Percentiles rank a stretch among this genome's conserved stretches.
Evolutionary conservation across 1,140 invertebrate genomes (phyloP).

Genomic region (Ceratosolen fusciceps): DNA sequence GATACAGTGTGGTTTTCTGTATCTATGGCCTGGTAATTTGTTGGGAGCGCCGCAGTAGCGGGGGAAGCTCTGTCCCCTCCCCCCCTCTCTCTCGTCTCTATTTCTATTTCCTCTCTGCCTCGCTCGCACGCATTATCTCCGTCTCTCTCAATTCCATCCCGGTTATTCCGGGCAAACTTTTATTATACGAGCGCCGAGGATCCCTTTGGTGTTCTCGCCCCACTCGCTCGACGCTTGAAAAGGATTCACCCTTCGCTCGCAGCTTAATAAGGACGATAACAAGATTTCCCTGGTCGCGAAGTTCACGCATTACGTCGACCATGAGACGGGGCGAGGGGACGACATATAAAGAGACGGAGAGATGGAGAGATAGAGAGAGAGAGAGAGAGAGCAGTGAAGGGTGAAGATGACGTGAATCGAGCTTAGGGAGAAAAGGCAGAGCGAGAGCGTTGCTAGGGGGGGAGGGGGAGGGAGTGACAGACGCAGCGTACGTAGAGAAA

Average conservation of each 20-base stretch:
- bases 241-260: conserved; percentile 48
- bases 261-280: conserved; percentile 59
- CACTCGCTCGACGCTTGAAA: conserved; percentile 45
- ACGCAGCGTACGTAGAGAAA: no score
- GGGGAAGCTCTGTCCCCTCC: background rate
- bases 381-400: no score
- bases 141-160: background rate
- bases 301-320: conserved; percentile 46
- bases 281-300: conserved; percentile 51
- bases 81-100: background rate
- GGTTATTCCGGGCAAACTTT: conserved; percentile 37
- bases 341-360: no score
- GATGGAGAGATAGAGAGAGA: no score
- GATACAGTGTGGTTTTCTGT: conserved; percentile 35
- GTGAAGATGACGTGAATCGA: background rate
- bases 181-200: conserved; percentile 31
- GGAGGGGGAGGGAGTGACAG: background rate
- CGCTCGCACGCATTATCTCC: no score
- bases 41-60: conserved; percentile 14
- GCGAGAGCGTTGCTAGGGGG: conserved; percentile 2
- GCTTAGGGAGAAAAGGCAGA: background rate
- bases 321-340: background rate
- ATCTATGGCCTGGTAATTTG: conserved; percentile 34
- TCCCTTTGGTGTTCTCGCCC: background rate
- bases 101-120: conserved; percentile 1